Conservation (phyloP, 2,888 invertebrate genomes). For the Erebia ligea region DNA sequence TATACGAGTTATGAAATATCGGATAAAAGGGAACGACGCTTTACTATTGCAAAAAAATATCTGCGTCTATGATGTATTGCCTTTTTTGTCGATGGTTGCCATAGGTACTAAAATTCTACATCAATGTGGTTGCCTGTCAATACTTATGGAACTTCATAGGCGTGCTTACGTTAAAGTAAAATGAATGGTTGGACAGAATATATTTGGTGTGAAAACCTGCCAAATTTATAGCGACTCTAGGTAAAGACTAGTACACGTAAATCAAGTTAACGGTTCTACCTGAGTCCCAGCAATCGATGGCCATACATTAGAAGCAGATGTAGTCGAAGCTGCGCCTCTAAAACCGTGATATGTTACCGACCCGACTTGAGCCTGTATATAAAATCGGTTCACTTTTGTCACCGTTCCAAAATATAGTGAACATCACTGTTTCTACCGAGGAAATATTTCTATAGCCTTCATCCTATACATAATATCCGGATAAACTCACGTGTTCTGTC, state of each 20-base stretch:
- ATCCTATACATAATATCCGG: too few species aligned
- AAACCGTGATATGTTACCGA: conserved; percentile 22
- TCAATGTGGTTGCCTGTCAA: too few species aligned
- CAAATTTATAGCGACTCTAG: conserved; percentile 10
- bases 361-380: background rate
- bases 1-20: too few species aligned
- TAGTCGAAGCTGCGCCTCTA: conserved; percentile 23
- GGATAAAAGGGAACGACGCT: too few species aligned
- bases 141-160: too few species aligned
- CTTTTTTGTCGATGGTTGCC: too few species aligned
- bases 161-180: too few species aligned
- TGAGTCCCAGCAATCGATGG: conserved; percentile 33
- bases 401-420: background rate
- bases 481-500: too few species aligned
- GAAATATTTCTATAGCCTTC: background rate
- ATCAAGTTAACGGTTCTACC: conserved; percentile 41
- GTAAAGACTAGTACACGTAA: conserved; percentile 32
- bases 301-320: conserved; percentile 36
- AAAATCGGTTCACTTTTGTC: conserved; percentile 12
- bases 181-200: too few species aligned
- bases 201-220: conserved; percentile 13
- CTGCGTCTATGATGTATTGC: too few species aligned
- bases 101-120: too few species aligned
- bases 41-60: too few species aligned
- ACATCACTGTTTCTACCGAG: background rate